Percentiles rank a stretch among this genome's conserved stretches.
These are phyloP conservation scores for Drosophila murphyi DNA, from an alignment of 1,140 invertebrate genomes.

Conservation along the genomic window DNA sequence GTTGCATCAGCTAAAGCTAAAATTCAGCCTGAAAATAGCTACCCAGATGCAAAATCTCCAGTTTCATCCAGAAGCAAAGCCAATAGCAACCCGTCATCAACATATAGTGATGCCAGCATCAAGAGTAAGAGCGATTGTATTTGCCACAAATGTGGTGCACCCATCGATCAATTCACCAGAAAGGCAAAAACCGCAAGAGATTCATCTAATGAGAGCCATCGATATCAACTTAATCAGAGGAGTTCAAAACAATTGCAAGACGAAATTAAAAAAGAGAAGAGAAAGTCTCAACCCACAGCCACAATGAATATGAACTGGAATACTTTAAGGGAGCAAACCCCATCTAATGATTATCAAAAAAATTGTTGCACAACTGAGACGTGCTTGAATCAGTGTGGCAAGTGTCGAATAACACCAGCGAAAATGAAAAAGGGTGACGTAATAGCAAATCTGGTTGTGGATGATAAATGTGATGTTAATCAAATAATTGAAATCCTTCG, in stretches of 20 bases:
- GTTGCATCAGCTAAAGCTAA: too few species aligned
- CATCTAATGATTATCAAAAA: neutral
- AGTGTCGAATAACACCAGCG: neutral
- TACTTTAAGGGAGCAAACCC: too few species aligned
- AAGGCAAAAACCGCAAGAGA: neutral
- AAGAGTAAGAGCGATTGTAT: neutral
- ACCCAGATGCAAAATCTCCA: too few species aligned
- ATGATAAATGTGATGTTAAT: slow-evolving; percentile 29
- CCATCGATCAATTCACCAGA: neutral
- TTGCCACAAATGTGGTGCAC: slow-evolving; percentile 22
- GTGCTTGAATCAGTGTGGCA: neutral
- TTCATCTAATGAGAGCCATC: too few species aligned
- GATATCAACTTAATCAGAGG: too few species aligned
- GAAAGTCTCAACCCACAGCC: too few species aligned
- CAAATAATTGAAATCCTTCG: slow-evolving; percentile 44
- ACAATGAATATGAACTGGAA: too few species aligned
- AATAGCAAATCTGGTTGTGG: neutral
- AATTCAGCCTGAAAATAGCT: too few species aligned
- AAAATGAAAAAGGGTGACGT: neutral
- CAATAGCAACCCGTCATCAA: too few species aligned
- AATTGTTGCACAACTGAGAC: neutral
- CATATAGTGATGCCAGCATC: neutral
- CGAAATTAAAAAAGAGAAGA: too few species aligned
- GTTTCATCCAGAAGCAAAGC: too few species aligned
- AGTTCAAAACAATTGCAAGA: too few species aligned